Evolutionary conservation across 2,797 vertebrate species (phyloP), one percentile per base, ranked within the genome.

Genomic region (Sebastes vulpes): DNA sequence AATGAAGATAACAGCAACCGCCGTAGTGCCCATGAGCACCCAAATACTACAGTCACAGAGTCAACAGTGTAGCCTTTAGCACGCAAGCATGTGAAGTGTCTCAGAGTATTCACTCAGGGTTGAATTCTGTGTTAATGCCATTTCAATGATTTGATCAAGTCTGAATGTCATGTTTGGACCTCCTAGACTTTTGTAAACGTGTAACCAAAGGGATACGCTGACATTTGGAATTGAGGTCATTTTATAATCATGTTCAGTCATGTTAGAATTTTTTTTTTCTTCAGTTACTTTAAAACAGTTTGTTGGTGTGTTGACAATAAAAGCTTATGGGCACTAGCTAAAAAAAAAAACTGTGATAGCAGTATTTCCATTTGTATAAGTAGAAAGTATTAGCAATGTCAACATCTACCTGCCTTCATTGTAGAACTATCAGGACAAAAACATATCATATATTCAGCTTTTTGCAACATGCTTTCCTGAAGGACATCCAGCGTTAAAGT

Each of bases 161-260:
- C 23, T 53, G 72, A 88, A 85, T 82, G 60, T 69, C 74, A 65
- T n/a, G 5, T 70, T 58, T 63, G 23, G 65, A 66, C 59, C 23
- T 74, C 26, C 9, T 4, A 23, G 23, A 72, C 70, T 63, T 77
- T 50, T 60, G 32, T 12, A 50, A 42, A 78, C 67, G 52, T 52
- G 16, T 29, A 54, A 54, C 64, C 65, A 21, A 57, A 70, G 31
- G 61, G 54, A 69, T 14, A 54, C 4, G 61, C 38, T 61, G 53
- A 65, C 72, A 64, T 63, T 74, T 63, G 26, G 6, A 68, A 64
- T 42, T 35, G 46, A 74, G 60, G 35, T 56, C 9, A 75, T 70
- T 66, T 77, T 26, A 29, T 28, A 32, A 80, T 64, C 31, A 61
- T n/a, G 3, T 66, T 57, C 4, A 58, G 31, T n/a, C 50, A 28